Base-by-base conservation (phyloP, 2,888 invertebrate genomes). In the Drosophila conformis region DNA sequence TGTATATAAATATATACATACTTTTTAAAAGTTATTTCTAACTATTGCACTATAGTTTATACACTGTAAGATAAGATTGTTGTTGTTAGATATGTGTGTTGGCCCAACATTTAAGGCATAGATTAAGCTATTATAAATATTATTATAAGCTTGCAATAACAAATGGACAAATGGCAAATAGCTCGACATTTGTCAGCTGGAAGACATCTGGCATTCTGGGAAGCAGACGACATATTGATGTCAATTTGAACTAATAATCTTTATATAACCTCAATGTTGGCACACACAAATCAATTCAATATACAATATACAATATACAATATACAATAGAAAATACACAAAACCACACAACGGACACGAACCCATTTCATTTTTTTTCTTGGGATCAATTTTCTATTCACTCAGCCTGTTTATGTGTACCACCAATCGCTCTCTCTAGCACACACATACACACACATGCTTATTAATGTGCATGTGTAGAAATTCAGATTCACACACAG, bases 211-310 rank as follows among this genome's bases (percentile, higher is more conserved):
- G 6, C 21, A 7, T 48, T 56, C 35, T 11, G 18, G 29, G 36
- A 27, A 21, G 7, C n/a, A 10, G 46, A 25, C n/a, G 29, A 36
- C 36, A n/a, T 35, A 48, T 63, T 56, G 40, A 65, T 60, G 59
- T 49, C 48, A 59, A 52, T 29, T 29, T 21, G 10, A 60, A 49
- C 38, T 53, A 31, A 54, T 53, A 60, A 57, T 57, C 40, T 84
- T 83, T 83, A 84, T 78, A 71, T 86, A 86, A 79, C 77, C 75
- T 73, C 73, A 83, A 81, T 84, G 68, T 70, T 75, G 76, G 11
- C 27, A 56, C 27, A 56, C 66, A 73, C 58, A 69, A 57, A 73
- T 78, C 53, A 69, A 77, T 79, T 77, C 67, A 75, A 78, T 78
- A 80, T 80, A 67, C 56, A 57, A 78, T 78, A 80, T 80, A 67